A percentile compares a stretch with the other conserved stretches of the same genome.
phyloP scores from a whole-genome alignment of 2,888 invertebrate species.

The Volucella inflata region DNA sequence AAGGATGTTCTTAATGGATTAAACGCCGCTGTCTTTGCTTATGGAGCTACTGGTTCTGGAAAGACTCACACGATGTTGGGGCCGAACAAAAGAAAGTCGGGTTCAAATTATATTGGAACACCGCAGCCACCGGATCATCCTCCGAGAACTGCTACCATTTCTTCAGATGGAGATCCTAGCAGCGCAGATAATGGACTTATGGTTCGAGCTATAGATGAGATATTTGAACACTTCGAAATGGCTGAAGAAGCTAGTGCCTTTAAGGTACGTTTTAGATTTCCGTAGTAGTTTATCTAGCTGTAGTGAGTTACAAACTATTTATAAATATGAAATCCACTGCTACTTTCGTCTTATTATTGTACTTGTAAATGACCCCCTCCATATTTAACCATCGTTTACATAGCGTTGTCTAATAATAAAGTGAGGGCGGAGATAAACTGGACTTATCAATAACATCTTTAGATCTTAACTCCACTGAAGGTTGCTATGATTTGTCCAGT shows the following conservation, averaged over 20 bases:
- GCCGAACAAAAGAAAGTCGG: conserved; percentile 81
- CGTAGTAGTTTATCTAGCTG: no score
- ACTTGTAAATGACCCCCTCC: no score
- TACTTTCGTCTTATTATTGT: no score
- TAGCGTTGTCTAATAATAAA: no score
- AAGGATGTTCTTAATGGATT: conserved; percentile 94
- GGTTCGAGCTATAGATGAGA: conserved; percentile 84
- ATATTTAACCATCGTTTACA: no score
- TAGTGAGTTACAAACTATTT: no score
- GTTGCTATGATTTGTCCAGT: no score
- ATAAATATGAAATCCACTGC: no score
- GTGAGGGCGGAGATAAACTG: no score
- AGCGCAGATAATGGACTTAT: conserved; percentile 82
- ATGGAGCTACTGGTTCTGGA: conserved; percentile 84
- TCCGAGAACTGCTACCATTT: conserved; percentile 69
- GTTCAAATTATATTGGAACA: conserved; percentile 76
- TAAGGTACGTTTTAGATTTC: conserved; percentile 77
- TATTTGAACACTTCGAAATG: conserved; percentile 82
- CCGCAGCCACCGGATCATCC: conserved; percentile 71
- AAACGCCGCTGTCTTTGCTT: conserved; percentile 98
- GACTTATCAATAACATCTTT: no score
- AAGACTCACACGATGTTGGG: conserved; percentile 84
- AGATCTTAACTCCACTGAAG: no score
- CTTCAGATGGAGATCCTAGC: conserved; percentile 76
- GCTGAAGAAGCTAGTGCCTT: conserved; percentile 80